Percentiles rank a stretch among this genome's conserved stretches.
Conservation (phyloP, 2,113 vertebrate species). For the Pomatorhinus ruficollis region DNA sequence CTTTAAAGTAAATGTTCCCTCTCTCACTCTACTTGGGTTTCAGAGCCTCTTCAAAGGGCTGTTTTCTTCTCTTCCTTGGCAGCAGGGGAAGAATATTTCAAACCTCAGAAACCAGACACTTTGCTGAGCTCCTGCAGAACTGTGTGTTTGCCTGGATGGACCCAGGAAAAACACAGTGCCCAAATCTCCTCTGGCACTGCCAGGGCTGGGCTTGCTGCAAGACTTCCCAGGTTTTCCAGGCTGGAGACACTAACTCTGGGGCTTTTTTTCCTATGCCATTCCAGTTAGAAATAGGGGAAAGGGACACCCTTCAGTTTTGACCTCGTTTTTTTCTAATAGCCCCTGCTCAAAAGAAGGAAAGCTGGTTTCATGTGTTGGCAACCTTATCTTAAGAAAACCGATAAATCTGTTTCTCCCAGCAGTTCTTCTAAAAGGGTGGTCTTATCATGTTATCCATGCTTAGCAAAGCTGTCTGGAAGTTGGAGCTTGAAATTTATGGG, state of each 20-base stretch:
- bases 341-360: background rate
- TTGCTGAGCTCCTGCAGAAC: background rate
- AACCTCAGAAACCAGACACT: background rate
- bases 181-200: background rate
- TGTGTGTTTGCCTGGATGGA: accelerated
- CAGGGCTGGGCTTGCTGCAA: background rate
- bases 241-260: background rate
- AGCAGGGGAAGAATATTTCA: background rate
- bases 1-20: conserved; percentile 12
- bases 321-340: background rate
- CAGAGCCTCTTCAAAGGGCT: conserved; percentile 43
- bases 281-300: background rate
- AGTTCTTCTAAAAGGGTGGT: background rate
- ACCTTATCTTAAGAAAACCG: background rate
- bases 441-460: background rate
- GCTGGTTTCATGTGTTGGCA: background rate
- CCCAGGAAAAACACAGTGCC: accelerated
- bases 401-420: background rate
- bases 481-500: background rate
- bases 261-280: background rate
- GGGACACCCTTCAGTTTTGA: accelerated
- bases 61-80: conserved; percentile 20
- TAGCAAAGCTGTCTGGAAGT: background rate
- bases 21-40: background rate
- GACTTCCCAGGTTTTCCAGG: background rate